These are phyloP conservation scores for Spodoptera litura DNA, from an alignment of 1,140 invertebrate genomes.

Conservation along the genomic window DNA sequence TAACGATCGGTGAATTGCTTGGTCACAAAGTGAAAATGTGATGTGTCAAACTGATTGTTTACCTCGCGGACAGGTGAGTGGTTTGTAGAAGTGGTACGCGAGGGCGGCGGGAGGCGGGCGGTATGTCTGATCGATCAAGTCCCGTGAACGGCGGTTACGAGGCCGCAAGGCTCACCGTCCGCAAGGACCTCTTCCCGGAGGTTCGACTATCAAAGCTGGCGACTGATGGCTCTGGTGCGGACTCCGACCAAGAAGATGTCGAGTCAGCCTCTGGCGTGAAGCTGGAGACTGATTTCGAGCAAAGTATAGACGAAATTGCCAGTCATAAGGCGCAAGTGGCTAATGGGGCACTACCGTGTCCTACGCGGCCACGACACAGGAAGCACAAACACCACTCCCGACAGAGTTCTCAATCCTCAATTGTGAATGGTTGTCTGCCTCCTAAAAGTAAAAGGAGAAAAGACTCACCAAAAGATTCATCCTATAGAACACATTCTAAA, in stretches of 20 bases:
- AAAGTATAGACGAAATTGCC: conserved; percentile 83
- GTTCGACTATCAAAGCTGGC: conserved; percentile 65
- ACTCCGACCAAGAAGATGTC: conserved; percentile 60
- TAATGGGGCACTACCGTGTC: conserved; percentile 68
- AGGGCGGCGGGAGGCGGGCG: conserved; percentile 81
- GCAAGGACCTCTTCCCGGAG: conserved; percentile 82
- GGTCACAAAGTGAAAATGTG: conserved; percentile 86
- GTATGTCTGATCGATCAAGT: conserved; percentile 82
- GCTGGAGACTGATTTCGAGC: conserved; percentile 84
- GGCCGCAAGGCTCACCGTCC: conserved; percentile 78
- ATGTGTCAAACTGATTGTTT: conserved; percentile 87
- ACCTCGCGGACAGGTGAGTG: conserved; percentile 85
- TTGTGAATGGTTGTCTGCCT: conserved; percentile 76
- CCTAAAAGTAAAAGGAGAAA: conserved; percentile 78
- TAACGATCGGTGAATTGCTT: conserved; percentile 76
- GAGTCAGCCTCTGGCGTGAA: conserved; percentile 77
- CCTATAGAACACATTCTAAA: conserved; percentile 56
- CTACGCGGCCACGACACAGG: conserved; percentile 70
- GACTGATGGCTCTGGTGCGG: conserved; percentile 62
- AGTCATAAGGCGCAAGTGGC: conserved; percentile 70
- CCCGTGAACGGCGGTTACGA: conserved; percentile 81
- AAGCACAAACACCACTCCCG: conserved; percentile 80
- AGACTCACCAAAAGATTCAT: conserved; percentile 71
- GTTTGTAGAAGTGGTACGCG: conserved; percentile 82
- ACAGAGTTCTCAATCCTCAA: conserved; percentile 68